Evolutionary conservation across 64 coral and sea anemone species (phyloP).

Genomic region (Astreopora myriophthalma): DNA sequence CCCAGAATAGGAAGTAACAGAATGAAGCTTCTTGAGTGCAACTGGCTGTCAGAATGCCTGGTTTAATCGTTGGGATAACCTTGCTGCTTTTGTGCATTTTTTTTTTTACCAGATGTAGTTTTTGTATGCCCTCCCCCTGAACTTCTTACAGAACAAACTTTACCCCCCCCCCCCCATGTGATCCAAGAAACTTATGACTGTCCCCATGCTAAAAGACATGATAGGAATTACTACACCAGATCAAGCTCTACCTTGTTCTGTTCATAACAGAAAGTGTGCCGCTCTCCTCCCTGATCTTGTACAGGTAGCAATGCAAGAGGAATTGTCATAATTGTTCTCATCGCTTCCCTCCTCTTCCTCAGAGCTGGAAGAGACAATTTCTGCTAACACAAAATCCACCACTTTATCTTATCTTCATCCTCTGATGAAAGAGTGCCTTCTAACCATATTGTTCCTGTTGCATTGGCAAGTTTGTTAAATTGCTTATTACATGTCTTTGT

Average conservation of each 20-base stretch:
- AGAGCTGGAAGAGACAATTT: slow-evolving; percentile 12
- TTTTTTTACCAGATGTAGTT: not conserved
- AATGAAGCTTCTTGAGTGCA: too few species aligned
- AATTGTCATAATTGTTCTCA: slow-evolving; percentile 49
- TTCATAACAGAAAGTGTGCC: not conserved
- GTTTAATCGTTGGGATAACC: too few species aligned
- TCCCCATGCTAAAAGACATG: not conserved
- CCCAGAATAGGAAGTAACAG: too few species aligned
- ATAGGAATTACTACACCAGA: not conserved
- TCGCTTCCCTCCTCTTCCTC: slow-evolving; percentile 19
- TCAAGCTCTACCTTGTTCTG: not conserved
- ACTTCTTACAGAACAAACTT: not conserved
- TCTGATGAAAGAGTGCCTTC: slow-evolving; percentile 50
- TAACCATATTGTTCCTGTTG: not conserved
- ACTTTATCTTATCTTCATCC: slow-evolving; percentile 42
- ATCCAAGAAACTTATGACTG: not conserved
- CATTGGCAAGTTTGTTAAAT: not conserved
- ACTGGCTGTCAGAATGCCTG: too few species aligned
- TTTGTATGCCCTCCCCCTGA: slow-evolving; percentile 8
- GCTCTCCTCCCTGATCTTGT: slow-evolving; percentile 29
- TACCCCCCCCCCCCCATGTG: not conserved
- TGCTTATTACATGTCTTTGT: slow-evolving; percentile 30
- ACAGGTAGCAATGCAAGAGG: slow-evolving; percentile 26
- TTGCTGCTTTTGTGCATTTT: too few species aligned
- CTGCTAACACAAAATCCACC: slow-evolving; percentile 14